phyloP scores from a whole-genome alignment of 2,797 vertebrate species.

The Mergus octosetaceus region DNA sequence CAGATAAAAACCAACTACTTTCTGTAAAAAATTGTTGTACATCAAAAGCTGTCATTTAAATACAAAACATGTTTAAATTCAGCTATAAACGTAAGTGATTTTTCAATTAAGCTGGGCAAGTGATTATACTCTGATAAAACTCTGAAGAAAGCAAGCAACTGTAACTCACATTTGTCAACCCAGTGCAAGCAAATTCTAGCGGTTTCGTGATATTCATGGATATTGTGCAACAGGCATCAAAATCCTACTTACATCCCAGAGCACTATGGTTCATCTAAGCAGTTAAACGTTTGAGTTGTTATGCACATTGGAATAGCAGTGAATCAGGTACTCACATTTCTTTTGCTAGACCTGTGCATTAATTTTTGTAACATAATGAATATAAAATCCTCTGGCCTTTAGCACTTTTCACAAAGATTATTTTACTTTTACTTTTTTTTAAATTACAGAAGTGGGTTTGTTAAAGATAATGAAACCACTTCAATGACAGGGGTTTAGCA shows the following conservation, averaged over 20 bases:
- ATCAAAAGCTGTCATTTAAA: constrained; percentile 76
- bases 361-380: constrained; percentile 1
- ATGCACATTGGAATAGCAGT: neutral
- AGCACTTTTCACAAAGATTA: neutral
- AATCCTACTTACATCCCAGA: neutral
- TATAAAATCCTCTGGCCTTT: neutral
- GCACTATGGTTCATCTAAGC: neutral
- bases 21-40: constrained; percentile 71
- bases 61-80: constrained; percentile 76
- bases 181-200: constrained; percentile 13
- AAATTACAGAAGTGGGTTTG: neutral
- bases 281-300: neutral
- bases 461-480: neutral
- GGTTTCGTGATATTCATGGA: neutral
- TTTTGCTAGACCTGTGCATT: neutral
- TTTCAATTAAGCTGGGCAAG: constrained; percentile 73
- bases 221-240: constrained; percentile 28
- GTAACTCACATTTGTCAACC: constrained; percentile 61
- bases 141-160: constrained; percentile 54
- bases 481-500: neutral
- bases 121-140: constrained; percentile 70
- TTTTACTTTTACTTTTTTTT: neutral
- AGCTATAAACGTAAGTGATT: constrained; percentile 71
- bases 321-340: neutral
- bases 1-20: constrained; percentile 74